Conservation (phyloP, 1,140 invertebrate genomes). For the Microplitis demolitor region DNA sequence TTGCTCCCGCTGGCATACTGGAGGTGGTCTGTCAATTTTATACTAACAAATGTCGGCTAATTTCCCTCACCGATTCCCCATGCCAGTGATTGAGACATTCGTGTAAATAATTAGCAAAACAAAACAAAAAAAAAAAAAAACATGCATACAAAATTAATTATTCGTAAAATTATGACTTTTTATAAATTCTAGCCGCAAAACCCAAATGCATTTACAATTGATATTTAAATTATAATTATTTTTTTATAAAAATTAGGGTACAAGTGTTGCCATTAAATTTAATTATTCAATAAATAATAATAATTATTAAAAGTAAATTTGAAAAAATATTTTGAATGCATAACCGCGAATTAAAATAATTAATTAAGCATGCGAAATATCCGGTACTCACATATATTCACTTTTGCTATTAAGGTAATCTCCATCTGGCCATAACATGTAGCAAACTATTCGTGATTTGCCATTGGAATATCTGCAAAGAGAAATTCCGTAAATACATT, state of each 20-base stretch:
- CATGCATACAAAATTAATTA: not conserved
- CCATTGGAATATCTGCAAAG: conserved; percentile 61
- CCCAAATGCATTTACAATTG: no score
- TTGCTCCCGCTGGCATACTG: conserved; percentile 16
- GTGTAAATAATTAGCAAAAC: not conserved
- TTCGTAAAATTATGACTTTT: not conserved
- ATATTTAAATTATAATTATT: no score
- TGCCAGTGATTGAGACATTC: conserved; percentile 1
- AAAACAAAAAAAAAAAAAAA: no score
- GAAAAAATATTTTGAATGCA: conserved; percentile 20
- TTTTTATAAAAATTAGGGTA: no score
- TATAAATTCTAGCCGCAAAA: no score
- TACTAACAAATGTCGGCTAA: conserved; percentile 26
- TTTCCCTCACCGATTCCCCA: conserved; percentile 17
- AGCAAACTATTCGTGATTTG: conserved; percentile 66
- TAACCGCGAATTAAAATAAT: not conserved
- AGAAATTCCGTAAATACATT: not conserved
- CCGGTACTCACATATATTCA: conserved; percentile 66
- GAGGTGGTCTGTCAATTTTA: conserved; percentile 9
- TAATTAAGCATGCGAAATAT: not conserved
- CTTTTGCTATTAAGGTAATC: conserved; percentile 62
- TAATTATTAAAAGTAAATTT: not conserved
- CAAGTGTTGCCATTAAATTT: no score
- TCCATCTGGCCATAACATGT: conserved; percentile 71
- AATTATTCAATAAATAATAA: no score